Base-by-base conservation (phyloP, 2,797 vertebrate species). In the Petrocephalus schoutedeni region DNA sequence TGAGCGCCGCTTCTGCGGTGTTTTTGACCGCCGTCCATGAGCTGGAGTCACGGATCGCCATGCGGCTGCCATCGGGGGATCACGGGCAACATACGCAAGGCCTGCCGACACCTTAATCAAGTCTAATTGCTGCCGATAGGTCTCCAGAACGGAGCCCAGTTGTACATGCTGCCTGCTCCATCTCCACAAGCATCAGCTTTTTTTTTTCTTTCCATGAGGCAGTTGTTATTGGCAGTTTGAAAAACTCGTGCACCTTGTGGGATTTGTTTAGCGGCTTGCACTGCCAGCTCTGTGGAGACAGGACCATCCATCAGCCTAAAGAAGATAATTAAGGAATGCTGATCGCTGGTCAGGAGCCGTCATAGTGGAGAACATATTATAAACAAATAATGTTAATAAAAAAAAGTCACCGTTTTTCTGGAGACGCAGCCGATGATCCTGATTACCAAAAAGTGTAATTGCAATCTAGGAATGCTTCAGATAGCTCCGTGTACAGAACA, bases 281-380 rank as follows among this genome's bases (percentile, higher is more conserved):
- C 94, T 96, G 95, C 94, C 95, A 96, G 93, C 93, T 95, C 94
- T 89, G 90, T 92, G 94, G 95, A 95, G 95, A 95, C 94, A 89
- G 91, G 95, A 93, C 96, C 95, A 95, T 95, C 94, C 94, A 95
- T 95, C 94, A 94, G 94, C 95, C 94, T 95, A 95, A 96, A 96
- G 95, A 93, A 96, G 95, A 94, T 96, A 95, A 96, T 96, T 96
- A 95, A 94, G 94, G 92, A 92, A 94, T 95, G 93, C 93, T 94
- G 95, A 96, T 96, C 96, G 95, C 95, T 96, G 94, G 95, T 96
- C 95, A 96, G 95, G 95, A 96, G 95, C 95, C 95, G 96, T 95
- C 95, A 96, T 95, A 95, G 94, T 95, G 95, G 96, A 53, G 61
- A 95, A 94, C 95, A 93, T 94, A 94, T 21, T 51, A 82, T 23